phyloP scores from a whole-genome alignment of 1,140 invertebrate genomes.

The Drosophila elegans region DNA sequence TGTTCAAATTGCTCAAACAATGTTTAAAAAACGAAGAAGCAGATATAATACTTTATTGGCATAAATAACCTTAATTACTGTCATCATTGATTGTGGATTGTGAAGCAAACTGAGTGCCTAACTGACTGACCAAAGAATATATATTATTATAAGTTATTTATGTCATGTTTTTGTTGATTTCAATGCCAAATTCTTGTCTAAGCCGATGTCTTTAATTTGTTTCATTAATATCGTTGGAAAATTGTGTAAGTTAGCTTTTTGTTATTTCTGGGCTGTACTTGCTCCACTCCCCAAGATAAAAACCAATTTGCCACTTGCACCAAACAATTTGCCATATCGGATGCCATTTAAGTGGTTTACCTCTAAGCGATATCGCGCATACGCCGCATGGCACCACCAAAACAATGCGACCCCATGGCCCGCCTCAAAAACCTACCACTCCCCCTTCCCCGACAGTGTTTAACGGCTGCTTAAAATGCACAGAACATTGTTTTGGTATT shows the following conservation, averaged over 20 bases:
- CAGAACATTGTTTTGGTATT: neutral
- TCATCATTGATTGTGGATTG: too few relatives aligned
- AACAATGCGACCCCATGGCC: slow-evolving; percentile 20
- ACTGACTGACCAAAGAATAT: too few relatives aligned
- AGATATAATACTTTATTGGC: too few relatives aligned
- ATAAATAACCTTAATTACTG: too few relatives aligned
- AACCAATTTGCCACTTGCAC: slow-evolving; percentile 33
- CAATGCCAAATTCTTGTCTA: too few relatives aligned
- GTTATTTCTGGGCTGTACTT: neutral
- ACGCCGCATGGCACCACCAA: slow-evolving; percentile 24
- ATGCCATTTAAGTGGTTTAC: slow-evolving; percentile 39
- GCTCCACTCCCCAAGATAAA: slow-evolving; percentile 19
- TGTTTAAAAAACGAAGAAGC: too few relatives aligned
- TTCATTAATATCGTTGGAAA: neutral
- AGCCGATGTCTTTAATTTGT: too few relatives aligned
- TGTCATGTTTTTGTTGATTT: too few relatives aligned
- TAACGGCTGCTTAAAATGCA: neutral
- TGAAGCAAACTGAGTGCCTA: too few relatives aligned
- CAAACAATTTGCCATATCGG: slow-evolving; percentile 32
- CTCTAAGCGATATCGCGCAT: slow-evolving; percentile 39
- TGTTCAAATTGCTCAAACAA: too few relatives aligned
- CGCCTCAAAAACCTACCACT: slow-evolving; percentile 3
- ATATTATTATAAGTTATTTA: too few relatives aligned
- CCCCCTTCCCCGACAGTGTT: neutral
- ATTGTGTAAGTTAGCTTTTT: neutral